Conservation (phyloP, 2,888 invertebrate genomes). For the Achlya flavicornis region DNA sequence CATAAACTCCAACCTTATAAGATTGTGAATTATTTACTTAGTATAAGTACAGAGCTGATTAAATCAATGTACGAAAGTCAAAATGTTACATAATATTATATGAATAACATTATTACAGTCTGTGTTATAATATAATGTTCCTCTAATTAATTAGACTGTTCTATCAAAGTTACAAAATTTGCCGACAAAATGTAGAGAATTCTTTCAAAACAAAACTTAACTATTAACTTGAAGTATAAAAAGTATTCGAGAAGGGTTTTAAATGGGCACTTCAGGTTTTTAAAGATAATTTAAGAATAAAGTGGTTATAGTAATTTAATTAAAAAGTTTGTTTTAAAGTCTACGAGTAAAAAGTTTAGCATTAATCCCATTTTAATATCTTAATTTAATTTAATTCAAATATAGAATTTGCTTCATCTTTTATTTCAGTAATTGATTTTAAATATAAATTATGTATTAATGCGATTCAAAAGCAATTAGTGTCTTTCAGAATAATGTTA, state of each 20-base stretch:
- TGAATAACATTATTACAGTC: background rate
- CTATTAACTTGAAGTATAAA: background rate
- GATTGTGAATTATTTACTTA: background rate
- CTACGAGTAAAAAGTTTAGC: no score
- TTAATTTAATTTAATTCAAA: background rate
- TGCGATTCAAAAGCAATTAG: background rate
- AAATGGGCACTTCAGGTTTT: no score
- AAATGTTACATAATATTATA: background rate
- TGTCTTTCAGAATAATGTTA: no score
- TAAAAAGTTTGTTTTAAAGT: no score
- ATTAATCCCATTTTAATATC: background rate
- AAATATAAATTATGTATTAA: background rate
- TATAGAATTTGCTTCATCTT: no score
- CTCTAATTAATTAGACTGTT: background rate
- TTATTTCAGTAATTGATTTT: no score
- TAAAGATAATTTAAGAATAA: no score
- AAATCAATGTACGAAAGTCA: background rate
- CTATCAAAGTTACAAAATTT: background rate
- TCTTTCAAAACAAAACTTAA: background rate
- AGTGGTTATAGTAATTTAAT: no score
- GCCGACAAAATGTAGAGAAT: background rate
- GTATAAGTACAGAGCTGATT: background rate
- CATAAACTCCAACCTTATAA: background rate
- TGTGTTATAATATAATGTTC: background rate
- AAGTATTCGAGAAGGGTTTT: no score